Base-by-base conservation (phyloP, 2,797 vertebrate genomes). In the Cetoscarus ocellatus region DNA sequence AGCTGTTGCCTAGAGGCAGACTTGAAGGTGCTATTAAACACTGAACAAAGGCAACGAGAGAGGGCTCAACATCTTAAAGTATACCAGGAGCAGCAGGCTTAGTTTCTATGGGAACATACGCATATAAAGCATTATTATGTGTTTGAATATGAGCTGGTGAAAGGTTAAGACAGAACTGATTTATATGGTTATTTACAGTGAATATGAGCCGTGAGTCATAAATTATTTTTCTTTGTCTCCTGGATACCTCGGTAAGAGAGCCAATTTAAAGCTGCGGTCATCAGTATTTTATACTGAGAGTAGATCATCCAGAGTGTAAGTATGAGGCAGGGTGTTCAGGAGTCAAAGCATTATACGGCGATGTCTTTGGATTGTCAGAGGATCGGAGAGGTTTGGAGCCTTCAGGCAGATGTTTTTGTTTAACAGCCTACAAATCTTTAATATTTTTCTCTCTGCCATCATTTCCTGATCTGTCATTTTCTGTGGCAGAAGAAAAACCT, bases 41-140 rank as follows among this genome's bases (percentile, higher is more conserved):
- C 55, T 44, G 50, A 73, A 67, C 51, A 76, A 57, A 50, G 62
- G 63, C 57, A 54, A 36, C 18, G 48, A 82, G 60, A 48, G 55
- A 52, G 17, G 60, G 69, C 70, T 45, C 35, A 49, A 79, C 79
- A 63, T 73, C 54, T 77, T 66, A 86, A 74, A 69, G 67, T 74
- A 64, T 62, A 60, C 53, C 58, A 52, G 65, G 74, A 81, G 68
- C 54, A 45, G 43, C 14, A 38, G 50, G 81, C 70, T 69, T 61
- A 54, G 88, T 87, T 89, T 89, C 87, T 80, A 87, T 87, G 82
- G 87, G 76, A 86, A 90, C 79, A 62, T 61, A 73, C 61, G 65
- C 27, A 27, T 27, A 34, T 14, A 11, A 50, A 57, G 38, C 8
- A 38, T 42, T 11, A 10, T 35, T 39, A 10, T 64, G 48, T 66